These are phyloP conservation scores for Amblyteles armatorius DNA, from an alignment of 2,888 invertebrate species.

Conservation along the genomic window DNA sequence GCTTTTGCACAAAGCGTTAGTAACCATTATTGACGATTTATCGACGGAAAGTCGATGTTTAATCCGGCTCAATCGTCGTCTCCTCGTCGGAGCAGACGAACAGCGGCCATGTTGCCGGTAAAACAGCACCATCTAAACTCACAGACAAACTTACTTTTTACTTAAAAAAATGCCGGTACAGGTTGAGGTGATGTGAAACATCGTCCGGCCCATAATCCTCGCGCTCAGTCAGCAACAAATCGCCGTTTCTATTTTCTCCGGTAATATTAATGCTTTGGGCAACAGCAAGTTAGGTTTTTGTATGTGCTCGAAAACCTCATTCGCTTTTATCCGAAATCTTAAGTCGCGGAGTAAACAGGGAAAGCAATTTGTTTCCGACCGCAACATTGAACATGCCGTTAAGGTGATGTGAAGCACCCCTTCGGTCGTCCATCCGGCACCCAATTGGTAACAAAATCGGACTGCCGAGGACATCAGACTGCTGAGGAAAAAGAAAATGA, in stretches of 20 bases:
- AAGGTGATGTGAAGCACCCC: not conserved
- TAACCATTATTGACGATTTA: slow-evolving; percentile 65
- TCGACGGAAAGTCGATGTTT: not conserved
- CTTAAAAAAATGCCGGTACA: not conserved
- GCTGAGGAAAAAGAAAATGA: too few species aligned
- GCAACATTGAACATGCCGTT: not conserved
- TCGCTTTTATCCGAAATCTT: too few species aligned
- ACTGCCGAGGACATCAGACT: too few species aligned
- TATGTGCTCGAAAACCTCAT: too few species aligned
- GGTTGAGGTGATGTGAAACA: not conserved
- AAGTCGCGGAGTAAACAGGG: too few species aligned
- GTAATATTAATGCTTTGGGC: not conserved
- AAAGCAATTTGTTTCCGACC: too few species aligned
- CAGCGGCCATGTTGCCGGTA: slow-evolving; percentile 19
- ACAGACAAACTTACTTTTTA: not conserved
- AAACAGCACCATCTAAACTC: not conserved
- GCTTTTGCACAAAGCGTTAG: slow-evolving; percentile 69
- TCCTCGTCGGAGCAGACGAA: slow-evolving; percentile 51
- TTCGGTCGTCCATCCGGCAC: too few species aligned
- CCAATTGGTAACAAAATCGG: too few species aligned
- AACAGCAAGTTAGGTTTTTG: too few species aligned
- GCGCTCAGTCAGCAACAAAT: not conserved
- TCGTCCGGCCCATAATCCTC: not conserved
- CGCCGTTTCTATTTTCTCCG: not conserved
- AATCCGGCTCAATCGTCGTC: slow-evolving; percentile 4